A percentile compares a stretch with the other conserved stretches of the same genome.
These are phyloP conservation scores for Muscina levida DNA, from an alignment of 2,888 invertebrate species.

Conservation along the genomic window DNA sequence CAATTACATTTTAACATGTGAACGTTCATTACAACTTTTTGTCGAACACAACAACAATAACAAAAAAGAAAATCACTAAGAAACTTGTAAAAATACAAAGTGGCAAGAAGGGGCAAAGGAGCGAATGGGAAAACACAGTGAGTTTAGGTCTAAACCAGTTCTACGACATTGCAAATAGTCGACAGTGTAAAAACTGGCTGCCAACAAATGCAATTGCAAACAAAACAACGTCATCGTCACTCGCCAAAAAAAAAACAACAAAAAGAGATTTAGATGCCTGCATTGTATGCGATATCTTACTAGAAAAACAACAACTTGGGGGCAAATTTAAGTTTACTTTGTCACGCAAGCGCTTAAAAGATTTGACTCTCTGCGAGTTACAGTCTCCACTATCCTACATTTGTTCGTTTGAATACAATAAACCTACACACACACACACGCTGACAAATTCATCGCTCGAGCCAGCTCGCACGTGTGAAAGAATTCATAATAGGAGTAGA, in stretches of 20 bases:
- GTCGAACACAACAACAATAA: no score
- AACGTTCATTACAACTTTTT: constrained; percentile 39
- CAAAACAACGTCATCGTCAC: constrained; percentile 14
- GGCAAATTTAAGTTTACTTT: constrained; percentile 45
- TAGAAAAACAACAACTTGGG: constrained; percentile 20
- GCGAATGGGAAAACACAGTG: not conserved
- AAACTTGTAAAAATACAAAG: constrained; percentile 46
- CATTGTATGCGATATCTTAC: not conserved
- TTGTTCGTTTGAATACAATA: not conserved
- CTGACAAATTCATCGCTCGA: no score
- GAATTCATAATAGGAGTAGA: constrained; percentile 24
- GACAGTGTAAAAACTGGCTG: constrained; percentile 26
- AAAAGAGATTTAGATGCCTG: not conserved
- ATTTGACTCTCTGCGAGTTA: not conserved
- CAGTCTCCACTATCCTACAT: constrained; percentile 31
- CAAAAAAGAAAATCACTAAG: constrained; percentile 29
- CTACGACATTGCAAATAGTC: constrained; percentile 13
- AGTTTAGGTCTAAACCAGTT: constrained; percentile 53
- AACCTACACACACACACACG: no score
- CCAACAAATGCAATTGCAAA: not conserved
- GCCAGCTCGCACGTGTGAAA: constrained; percentile 47
- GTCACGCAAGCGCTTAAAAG: constrained; percentile 46
- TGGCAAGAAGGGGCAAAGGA: constrained; percentile 4
- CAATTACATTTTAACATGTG: constrained; percentile 53
- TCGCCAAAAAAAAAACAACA: constrained; percentile 2